A percentile compares a stretch with the other conserved stretches of the same genome.
These are phyloP conservation scores for Stictocephala bisonia DNA, from an alignment of 2,888 invertebrate genomes.

Conservation along the genomic window DNA sequence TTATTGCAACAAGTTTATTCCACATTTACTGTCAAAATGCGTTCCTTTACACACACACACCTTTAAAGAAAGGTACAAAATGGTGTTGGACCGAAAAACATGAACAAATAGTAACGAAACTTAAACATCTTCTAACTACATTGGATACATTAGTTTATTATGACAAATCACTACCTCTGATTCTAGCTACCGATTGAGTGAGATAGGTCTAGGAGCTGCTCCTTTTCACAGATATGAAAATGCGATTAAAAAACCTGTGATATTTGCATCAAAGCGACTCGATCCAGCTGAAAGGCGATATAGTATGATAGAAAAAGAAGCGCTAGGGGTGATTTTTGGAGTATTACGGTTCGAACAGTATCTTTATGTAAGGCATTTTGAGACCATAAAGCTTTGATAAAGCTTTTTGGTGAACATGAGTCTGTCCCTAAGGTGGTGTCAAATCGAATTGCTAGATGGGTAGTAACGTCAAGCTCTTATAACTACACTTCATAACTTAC, in stretches of 20 bases:
- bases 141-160: conserved; percentile 9
- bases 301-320: conserved; percentile 24
- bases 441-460: conserved; percentile 15
- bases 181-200: conserved; percentile 3
- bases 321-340: conserved; percentile 11
- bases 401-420: conserved; percentile 5
- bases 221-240: conserved; percentile 15
- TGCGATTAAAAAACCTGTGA: conserved; percentile 27
- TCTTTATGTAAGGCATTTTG: conserved; percentile 13
- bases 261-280: neutral
- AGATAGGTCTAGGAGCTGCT: conserved; percentile 34
- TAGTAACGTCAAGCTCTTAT: conserved; percentile 8
- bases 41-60: neutral
- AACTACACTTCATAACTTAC: neutral
- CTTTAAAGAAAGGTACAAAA: neutral
- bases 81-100: conserved; percentile 12
- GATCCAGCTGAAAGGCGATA: conserved; percentile 5
- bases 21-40: neutral
- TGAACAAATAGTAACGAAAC: neutral
- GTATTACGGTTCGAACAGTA: neutral
- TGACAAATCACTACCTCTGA: conserved; percentile 10
- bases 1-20: conserved; percentile 26
- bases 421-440: neutral
- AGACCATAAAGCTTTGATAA: conserved; percentile 19
- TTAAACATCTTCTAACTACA: neutral